These are phyloP conservation scores for Ceratitis capitata DNA, from an alignment of 1,140 invertebrate genomes.

Conservation along the genomic window DNA sequence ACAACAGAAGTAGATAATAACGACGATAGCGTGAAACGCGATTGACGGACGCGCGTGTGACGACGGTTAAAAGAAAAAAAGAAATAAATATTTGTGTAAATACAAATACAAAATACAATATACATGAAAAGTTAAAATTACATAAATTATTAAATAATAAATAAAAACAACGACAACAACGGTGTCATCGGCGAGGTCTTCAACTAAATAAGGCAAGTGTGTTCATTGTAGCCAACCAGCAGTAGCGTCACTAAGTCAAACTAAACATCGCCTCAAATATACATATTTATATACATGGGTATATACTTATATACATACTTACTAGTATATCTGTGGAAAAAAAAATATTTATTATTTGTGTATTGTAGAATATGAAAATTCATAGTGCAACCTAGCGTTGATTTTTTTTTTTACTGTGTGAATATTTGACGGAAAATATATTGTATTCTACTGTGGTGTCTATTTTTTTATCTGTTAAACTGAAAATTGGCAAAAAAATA, in stretches of 20 bases:
- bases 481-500: not conserved
- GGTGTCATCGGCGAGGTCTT: not conserved
- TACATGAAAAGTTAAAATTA: not conserved
- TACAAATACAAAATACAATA: not conserved
- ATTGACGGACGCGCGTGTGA: constrained; percentile 17
- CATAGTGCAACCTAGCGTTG: not conserved
- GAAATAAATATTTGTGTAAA: not conserved
- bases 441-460: not conserved
- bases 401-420: constrained; percentile 1
- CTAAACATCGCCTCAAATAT: not conserved
- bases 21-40: constrained; percentile 8
- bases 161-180: not conserved
- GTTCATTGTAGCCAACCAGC: constrained; percentile 19
- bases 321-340: too few species aligned
- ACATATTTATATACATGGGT: too few species aligned
- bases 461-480: not conserved
- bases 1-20: not conserved
- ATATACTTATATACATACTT: not conserved
- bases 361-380: not conserved
- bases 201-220: constrained; percentile 37
- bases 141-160: not conserved
- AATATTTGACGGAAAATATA: constrained; percentile 2
- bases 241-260: constrained; percentile 19
- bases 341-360: not conserved
- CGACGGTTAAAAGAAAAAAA: not conserved